Conservation (phyloP, 23 tunicate species). For the Corella eumyota region DNA sequence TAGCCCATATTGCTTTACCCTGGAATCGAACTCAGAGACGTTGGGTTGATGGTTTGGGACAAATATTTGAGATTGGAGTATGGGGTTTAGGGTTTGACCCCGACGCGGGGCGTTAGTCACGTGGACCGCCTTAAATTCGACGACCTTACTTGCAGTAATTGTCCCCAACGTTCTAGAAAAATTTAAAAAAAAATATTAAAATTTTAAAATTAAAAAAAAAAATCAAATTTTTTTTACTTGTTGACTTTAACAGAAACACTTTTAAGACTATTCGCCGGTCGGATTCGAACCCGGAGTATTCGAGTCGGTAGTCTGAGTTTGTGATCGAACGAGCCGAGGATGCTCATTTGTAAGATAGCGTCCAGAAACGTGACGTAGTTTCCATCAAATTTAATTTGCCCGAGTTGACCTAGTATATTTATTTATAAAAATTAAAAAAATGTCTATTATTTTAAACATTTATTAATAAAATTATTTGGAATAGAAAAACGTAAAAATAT, state of each 20-base stretch:
- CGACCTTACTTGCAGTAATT: neutral
- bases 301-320: constrained; percentile 7
- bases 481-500: too few relatives aligned
- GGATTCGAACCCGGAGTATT: too few relatives aligned
- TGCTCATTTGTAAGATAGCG: constrained; percentile 5
- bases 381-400: constrained; percentile 3
- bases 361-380: constrained; percentile 18
- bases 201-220: too few relatives aligned
- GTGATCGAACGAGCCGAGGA: neutral
- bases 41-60: constrained; percentile 4
- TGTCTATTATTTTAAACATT: too few relatives aligned
- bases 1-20: neutral
- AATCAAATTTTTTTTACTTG: neutral
- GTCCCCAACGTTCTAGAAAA: neutral
- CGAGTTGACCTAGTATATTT: neutral
- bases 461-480: too few relatives aligned
- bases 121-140: neutral
- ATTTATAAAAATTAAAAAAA: too few relatives aligned
- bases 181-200: too few relatives aligned
- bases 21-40: neutral
- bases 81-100: constrained; percentile 4
- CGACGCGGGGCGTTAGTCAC: constrained; percentile 4
- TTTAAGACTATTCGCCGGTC: too few relatives aligned
- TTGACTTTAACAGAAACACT: neutral
- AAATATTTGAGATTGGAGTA: constrained; percentile 3